Base-by-base conservation (phyloP, 2,113 vertebrate species). In the Collichthys lucidus region DNA sequence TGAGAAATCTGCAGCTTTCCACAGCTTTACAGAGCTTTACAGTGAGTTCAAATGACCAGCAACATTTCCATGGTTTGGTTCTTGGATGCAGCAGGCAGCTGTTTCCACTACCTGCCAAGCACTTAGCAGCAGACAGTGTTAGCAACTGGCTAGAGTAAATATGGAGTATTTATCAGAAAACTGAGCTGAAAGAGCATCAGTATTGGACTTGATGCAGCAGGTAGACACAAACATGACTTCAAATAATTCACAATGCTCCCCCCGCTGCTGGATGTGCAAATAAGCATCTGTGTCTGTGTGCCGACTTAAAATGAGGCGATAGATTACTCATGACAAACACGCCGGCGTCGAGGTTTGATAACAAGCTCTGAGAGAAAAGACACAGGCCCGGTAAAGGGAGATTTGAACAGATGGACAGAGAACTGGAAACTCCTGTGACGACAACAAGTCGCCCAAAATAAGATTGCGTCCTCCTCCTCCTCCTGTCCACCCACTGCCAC, bases 401-500 rank as follows among this genome's bases (percentile, higher is more conserved):
- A 61, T 53, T 17, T 42, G 12, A 66, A 65, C 40, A 47, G 24
- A 76, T 2, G 11, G 53, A 71, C 16, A 17, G 3, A 59, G 53
- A 85, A 68, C 22, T 80, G 84, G 82, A 84, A 91, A 86, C 82
- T 90, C 88, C 83, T 52, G 74, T 88, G 89, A 92, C 22, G 74
- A 80, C 29, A 42, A 61, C 7, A 9, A 9, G 47, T 20, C 4
- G 5, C 49, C 53, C 55, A 77, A 84, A 90, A 90, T 89, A 86
- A 70, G 44, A 62, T 49, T 4, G 17, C 0, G 44, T 72, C 71
- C 22, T 67, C 70, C 84, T 78, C 31, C 65, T 82, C 35, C 35
- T 35, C 79, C 62, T 19, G 52, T 65, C 87, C 85, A 17, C 82
- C 81, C 84, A 83, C 85, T 35, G 16, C 29, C 56, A 59, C 47